Percentiles rank a stretch among this genome's conserved stretches.
phyloP scores from a whole-genome alignment of 2,797 vertebrate species.

The Dromococcyx pavoninus region DNA sequence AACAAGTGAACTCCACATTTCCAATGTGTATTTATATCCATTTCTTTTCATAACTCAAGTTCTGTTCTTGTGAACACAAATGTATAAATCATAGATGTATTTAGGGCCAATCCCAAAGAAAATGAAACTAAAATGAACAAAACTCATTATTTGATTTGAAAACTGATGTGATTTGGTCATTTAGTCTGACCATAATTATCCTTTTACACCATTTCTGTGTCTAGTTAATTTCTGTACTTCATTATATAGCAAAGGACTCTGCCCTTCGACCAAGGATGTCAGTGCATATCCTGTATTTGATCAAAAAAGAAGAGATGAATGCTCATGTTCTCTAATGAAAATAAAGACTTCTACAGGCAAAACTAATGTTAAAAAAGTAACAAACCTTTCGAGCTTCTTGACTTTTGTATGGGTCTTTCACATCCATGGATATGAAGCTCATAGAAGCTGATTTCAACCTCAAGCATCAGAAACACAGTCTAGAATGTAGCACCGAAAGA shows the following conservation, averaged over 20 bases:
- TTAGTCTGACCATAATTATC: background rate
- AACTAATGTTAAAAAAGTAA: background rate
- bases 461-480: background rate
- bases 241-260: background rate
- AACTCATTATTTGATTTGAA: background rate
- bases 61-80: background rate
- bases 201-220: background rate
- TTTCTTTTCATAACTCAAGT: background rate
- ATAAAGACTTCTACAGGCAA: background rate
- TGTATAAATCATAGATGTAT: background rate
- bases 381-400: background rate
- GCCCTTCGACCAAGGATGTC: background rate
- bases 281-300: background rate
- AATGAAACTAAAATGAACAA: background rate
- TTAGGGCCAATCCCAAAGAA: background rate
- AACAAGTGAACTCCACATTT: background rate
- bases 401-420: background rate
- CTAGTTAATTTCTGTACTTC: background rate
- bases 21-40: background rate
- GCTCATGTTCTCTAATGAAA: background rate
- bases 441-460: background rate
- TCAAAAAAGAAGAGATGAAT: background rate
- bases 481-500: background rate
- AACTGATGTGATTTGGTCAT: background rate
- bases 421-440: background rate